Conservation (phyloP, 2,113 vertebrate species). For the Phylloscopus trochilus region DNA sequence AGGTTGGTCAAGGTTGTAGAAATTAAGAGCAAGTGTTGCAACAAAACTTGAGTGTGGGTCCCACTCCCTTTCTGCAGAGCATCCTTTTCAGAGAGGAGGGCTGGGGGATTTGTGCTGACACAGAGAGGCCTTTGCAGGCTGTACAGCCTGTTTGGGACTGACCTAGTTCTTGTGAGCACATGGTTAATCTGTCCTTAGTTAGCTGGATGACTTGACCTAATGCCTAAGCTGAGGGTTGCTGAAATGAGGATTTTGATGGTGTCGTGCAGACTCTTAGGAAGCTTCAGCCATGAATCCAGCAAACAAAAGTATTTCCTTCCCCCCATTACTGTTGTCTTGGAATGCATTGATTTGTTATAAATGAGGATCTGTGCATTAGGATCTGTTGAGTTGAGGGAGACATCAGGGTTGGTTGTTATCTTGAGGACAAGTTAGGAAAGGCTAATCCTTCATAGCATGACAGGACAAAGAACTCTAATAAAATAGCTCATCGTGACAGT, state of each 20-base stretch:
- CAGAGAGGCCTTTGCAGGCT: background rate
- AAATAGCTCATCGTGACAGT: background rate
- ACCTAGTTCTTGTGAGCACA: slow-evolving; percentile 14
- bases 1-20: background rate
- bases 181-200: slow-evolving; percentile 18
- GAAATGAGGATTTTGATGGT: background rate
- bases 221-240: background rate
- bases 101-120: background rate
- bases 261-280: background rate
- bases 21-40: background rate
- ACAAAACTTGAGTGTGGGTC: background rate
- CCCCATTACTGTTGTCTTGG: background rate
- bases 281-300: background rate
- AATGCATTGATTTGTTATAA: background rate
- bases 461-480: slow-evolving; percentile 25
- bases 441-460: slow-evolving; percentile 23
- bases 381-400: background rate
- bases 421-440: background rate
- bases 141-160: background rate
- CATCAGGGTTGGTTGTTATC: slow-evolving; percentile 10
- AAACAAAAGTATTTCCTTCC: background rate
- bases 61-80: background rate
- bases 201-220: background rate
- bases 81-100: background rate
- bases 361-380: background rate